These are phyloP conservation scores for Caenorhabditis japonica DNA, from an alignment of 2,888 invertebrate species.

Conservation along the genomic window DNA sequence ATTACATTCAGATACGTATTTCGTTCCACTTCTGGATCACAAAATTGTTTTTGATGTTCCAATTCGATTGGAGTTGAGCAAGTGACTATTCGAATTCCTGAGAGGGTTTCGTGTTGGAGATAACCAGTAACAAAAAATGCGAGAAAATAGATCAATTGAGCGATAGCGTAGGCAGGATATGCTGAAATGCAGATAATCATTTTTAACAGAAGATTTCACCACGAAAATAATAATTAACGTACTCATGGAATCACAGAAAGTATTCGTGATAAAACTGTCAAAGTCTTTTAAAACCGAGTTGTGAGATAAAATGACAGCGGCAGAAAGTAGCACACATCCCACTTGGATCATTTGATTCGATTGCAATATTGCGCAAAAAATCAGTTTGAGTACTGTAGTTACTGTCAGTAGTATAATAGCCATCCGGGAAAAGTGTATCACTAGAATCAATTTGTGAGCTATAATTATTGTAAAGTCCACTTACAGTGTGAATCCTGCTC, in stretches of 20 bases:
- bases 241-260: slow-evolving; percentile 48
- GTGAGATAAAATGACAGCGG: slow-evolving; percentile 37
- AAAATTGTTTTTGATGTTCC: slow-evolving; percentile 37
- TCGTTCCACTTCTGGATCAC: slow-evolving; percentile 18
- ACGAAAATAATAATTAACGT: neutral
- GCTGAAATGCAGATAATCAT: too few relatives aligned
- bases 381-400: slow-evolving; percentile 42
- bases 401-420: slow-evolving; percentile 32
- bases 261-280: slow-evolving; percentile 23
- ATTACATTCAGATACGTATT: too few relatives aligned
- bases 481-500: slow-evolving; percentile 45
- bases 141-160: slow-evolving; percentile 34
- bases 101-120: slow-evolving; percentile 28
- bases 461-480: too few relatives aligned
- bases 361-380: slow-evolving; percentile 31
- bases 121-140: slow-evolving; percentile 30
- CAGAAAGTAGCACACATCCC: slow-evolving; percentile 20
- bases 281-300: slow-evolving; percentile 34
- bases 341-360: slow-evolving; percentile 29
- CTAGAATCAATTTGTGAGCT: slow-evolving; percentile 32
- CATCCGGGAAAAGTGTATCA: slow-evolving; percentile 29
- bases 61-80: slow-evolving; percentile 33
- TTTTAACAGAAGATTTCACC: neutral
- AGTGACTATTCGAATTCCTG: slow-evolving; percentile 27
- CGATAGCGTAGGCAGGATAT: slow-evolving; percentile 15